Evolutionary conservation across 1,140 invertebrate species (phyloP), one percentile per base, ranked within the genome.

Genomic region (Sycophaga agraensis): DNA sequence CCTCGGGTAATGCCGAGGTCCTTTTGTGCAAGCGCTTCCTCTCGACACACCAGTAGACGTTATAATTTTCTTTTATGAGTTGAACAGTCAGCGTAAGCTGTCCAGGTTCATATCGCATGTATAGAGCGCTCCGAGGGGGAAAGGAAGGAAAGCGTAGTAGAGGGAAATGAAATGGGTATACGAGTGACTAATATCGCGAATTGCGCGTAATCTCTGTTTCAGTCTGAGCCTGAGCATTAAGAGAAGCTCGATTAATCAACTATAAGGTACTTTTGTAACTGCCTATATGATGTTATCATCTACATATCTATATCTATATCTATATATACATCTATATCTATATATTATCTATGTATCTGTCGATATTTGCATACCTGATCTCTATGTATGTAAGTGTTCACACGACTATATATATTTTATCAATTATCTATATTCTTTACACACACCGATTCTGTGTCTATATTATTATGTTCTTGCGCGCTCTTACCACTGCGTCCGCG

Each of bases 221-320:
- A 81, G 79, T 80, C 73, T 79, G 78, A 80, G 72, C 78, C 78
- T 73, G 75, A 80, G 78, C 71, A 72, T 80, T 75, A 73, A 81
- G 74, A 79, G 78, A 80, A 79, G 74, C 73, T 81, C 75, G 75
- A 74, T 79, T 73, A 78, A 68, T 79, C 79, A 76, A 77, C 79
- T 72, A 79, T 79, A 80, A 81, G 79, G 79, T 81, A 81, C 76
- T 79, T 64, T 81, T 80, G 77, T 79, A 75, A 78, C 73, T 79
- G 77, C 77, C 76, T 81, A n/a, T n/a, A 81, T 76, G 75, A 78
- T 80, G 78, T 81, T 73, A 68, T 76, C 68, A 72, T 59, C 71
- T 70, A 56, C 71, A 61, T 69, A 64, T 72, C 55, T 56, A 34
- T 40, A 48, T 22, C 17, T 57, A n/a, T 48, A 43, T 35, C 21